Evolutionary conservation across 2,888 invertebrate species (phyloP).

Genomic region (Eretmocerus hayati): DNA sequence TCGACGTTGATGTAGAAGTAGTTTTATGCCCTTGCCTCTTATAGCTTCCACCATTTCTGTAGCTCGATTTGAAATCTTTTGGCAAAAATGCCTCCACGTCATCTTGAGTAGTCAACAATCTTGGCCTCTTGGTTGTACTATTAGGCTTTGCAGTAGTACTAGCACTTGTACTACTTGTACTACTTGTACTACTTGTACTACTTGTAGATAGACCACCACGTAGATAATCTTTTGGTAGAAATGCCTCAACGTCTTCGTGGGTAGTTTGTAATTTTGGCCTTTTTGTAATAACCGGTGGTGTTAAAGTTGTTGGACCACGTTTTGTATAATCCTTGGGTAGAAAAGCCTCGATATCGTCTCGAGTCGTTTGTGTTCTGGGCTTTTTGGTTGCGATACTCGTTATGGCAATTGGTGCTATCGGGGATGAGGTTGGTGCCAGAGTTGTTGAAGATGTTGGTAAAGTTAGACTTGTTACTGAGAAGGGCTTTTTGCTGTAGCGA

Average conservation of each 20-base stretch:
- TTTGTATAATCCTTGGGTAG: conserved; percentile 28
- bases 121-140: conserved; percentile 15
- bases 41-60: not conserved
- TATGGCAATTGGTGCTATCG: conserved; percentile 12
- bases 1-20: not conserved
- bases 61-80: conserved; percentile 24
- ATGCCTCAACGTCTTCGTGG: conserved; percentile 27
- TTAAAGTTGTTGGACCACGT: conserved; percentile 7
- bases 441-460: conserved; percentile 27
- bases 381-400: conserved; percentile 18
- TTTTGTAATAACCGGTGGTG: conserved; percentile 10
- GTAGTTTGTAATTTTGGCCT: conserved; percentile 22
- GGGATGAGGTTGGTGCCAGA: conserved; percentile 19
- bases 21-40: conserved; percentile 15
- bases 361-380: conserved; percentile 20
- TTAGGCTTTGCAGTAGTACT: conserved; percentile 1
- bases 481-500: conserved; percentile 38
- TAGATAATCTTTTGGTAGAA: conserved; percentile 30
- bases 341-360: conserved; percentile 28
- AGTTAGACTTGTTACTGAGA: conserved; percentile 21
- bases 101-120: conserved; percentile 24
- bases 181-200: conserved; percentile 11
- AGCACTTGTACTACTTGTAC: not conserved
- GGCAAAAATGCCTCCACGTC: conserved; percentile 29
- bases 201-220: too few relatives aligned